Evolutionary conservation across 1,140 invertebrate genomes (phyloP).

Genomic region (Gryon sp.): DNA sequence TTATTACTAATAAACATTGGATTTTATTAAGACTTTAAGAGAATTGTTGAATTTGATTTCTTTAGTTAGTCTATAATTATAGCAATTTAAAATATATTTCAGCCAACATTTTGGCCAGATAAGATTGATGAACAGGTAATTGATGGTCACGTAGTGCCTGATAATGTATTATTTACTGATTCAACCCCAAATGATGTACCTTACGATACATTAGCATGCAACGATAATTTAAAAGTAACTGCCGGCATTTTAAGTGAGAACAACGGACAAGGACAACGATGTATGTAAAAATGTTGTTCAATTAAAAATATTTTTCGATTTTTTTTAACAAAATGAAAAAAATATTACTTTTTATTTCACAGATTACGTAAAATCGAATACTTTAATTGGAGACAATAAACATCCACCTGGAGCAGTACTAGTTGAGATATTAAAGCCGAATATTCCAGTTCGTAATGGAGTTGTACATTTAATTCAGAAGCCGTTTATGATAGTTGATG

Average conservation of each 20-base stretch:
- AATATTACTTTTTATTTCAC: constrained; percentile 28
- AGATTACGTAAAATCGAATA: constrained; percentile 94
- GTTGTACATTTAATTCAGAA: constrained; percentile 94
- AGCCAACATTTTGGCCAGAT: constrained; percentile 83
- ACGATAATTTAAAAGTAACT: constrained; percentile 90
- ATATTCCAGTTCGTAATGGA: constrained; percentile 95
- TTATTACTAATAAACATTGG: no score
- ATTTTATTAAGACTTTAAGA: background rate
- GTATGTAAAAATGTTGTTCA: no score
- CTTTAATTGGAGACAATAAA: constrained; percentile 86
- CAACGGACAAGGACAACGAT: constrained; percentile 81
- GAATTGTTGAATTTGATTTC: background rate
- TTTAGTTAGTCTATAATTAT: no score
- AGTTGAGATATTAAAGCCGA: constrained; percentile 92
- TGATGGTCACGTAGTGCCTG: constrained; percentile 93
- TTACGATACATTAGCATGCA: constrained; percentile 88
- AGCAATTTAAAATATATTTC: no score
- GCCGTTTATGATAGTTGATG: constrained; percentile 93
- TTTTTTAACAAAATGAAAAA: background rate
- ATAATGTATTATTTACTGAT: constrained; percentile 91
- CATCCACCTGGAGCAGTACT: constrained; percentile 90
- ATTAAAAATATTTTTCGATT: background rate
- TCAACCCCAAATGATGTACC: constrained; percentile 85
- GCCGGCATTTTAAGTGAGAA: constrained; percentile 85
- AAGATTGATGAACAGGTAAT: constrained; percentile 91